Evolutionary conservation across 23 tunicate species (phyloP).

Genomic region (Trididemnum nubilum): DNA sequence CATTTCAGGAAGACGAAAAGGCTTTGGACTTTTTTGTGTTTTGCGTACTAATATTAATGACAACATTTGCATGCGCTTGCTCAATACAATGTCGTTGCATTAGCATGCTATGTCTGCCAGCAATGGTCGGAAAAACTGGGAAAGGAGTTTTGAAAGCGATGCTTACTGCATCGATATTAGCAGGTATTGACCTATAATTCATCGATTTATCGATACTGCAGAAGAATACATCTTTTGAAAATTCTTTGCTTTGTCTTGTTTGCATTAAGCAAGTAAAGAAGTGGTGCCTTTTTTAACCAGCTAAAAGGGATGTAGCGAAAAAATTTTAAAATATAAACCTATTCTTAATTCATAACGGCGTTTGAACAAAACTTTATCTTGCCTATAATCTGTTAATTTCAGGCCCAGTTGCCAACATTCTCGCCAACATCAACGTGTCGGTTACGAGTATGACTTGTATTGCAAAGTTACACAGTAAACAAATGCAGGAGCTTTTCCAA

Average conservation of each 20-base stretch:
- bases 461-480: conserved; percentile 50
- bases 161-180: conserved; percentile 68
- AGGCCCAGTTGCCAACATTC: conserved; percentile 84
- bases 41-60: conserved; percentile 20
- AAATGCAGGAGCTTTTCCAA: conserved; percentile 38
- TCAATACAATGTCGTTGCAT: conserved; percentile 83
- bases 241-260: too few species aligned
- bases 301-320: too few species aligned
- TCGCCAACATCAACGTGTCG: conserved; percentile 61
- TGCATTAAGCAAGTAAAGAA: too few species aligned
- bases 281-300: too few species aligned
- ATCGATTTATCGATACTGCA: too few species aligned
- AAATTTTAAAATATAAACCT: too few species aligned
- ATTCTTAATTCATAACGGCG: too few species aligned
- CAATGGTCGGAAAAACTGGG: conserved; percentile 81
- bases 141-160: conserved; percentile 53
- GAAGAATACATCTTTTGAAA: too few species aligned
- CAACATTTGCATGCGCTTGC: conserved; percentile 51
- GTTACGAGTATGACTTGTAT: conserved; percentile 64
- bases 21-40: conserved; percentile 25
- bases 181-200: conserved; percentile 61
- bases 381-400: too few species aligned
- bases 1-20: conserved; percentile 49
- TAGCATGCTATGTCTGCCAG: conserved; percentile 67
- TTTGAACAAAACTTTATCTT: too few species aligned